A percentile compares a stretch with the other conserved stretches of the same genome.
Evolutionary conservation across 2,888 invertebrate species (phyloP).

Genomic region (Crioceris asparagi): DNA sequence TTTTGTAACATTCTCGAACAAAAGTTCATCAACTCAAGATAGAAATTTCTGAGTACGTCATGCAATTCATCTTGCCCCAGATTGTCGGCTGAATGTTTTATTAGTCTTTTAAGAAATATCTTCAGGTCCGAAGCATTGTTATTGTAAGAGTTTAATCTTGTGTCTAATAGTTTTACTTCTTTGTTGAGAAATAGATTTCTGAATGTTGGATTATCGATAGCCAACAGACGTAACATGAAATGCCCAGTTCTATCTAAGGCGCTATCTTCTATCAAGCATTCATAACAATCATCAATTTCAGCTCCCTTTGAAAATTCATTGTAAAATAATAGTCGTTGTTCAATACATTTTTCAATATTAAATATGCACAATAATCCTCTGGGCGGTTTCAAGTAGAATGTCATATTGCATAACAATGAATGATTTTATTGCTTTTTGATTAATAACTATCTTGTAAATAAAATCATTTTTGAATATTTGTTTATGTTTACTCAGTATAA

Average conservation of each 20-base stretch:
- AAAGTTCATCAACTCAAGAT: too few relatives aligned
- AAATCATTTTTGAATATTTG: too few relatives aligned
- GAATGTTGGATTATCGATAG: slow-evolving; percentile 33
- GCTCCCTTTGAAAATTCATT: slow-evolving; percentile 29
- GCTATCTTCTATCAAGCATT: slow-evolving; percentile 49
- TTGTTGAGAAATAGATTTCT: slow-evolving; percentile 28
- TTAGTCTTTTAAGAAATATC: slow-evolving; percentile 16
- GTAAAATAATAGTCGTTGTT: slow-evolving; percentile 43
- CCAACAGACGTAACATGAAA: slow-evolving; percentile 42
- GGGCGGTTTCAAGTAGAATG: slow-evolving; percentile 47
- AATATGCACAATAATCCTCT: slow-evolving; percentile 45
- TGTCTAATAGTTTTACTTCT: slow-evolving; percentile 15
- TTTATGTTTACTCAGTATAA: too few relatives aligned
- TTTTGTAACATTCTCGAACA: too few relatives aligned
- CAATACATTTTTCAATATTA: slow-evolving; percentile 43
- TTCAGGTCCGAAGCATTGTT: slow-evolving; percentile 9
- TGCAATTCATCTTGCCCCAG: slow-evolving; percentile 9
- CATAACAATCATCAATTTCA: slow-evolving; percentile 33
- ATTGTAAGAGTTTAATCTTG: slow-evolving; percentile 18
- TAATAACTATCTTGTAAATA: too few relatives aligned
- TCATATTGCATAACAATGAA: too few relatives aligned
- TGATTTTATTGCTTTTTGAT: too few relatives aligned
- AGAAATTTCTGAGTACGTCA: too few relatives aligned
- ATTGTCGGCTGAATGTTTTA: slow-evolving; percentile 16
- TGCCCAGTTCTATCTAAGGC: slow-evolving; percentile 49